Conservation (phyloP, 53 echinoderm and acorn worm genomes). For the Echinometra lucunter region DNA sequence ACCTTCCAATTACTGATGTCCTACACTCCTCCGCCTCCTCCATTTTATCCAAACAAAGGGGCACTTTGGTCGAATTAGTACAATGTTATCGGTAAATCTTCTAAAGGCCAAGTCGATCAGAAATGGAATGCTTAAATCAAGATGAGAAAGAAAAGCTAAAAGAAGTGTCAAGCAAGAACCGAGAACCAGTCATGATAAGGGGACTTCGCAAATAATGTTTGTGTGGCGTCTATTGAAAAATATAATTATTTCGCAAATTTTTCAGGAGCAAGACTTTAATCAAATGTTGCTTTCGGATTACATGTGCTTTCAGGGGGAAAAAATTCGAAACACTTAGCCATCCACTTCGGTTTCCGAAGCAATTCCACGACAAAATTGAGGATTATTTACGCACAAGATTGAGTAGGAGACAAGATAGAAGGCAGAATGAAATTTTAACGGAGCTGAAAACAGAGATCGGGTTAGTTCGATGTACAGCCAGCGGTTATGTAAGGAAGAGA, state of each 20-base stretch:
- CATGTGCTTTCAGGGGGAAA: neutral
- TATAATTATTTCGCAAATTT: slow-evolving; percentile 37
- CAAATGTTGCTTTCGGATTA: slow-evolving; percentile 5
- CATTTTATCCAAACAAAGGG: too few relatives aligned
- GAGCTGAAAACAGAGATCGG: slow-evolving; percentile 35
- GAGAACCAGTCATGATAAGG: neutral
- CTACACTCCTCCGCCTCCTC: too few relatives aligned
- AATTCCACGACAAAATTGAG: slow-evolving; percentile 21
- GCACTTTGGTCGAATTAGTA: neutral
- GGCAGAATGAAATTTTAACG: slow-evolving; percentile 45
- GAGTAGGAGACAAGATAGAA: slow-evolving; percentile 19
- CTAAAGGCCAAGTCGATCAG: neutral
- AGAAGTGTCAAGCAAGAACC: neutral
- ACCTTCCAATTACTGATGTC: too few relatives aligned
- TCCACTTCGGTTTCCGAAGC: slow-evolving; percentile 44
- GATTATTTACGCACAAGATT: slow-evolving; percentile 41
- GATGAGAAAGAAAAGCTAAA: neutral
- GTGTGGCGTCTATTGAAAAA: neutral
- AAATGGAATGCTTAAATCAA: neutral
- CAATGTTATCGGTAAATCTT: neutral
- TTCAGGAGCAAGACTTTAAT: slow-evolving; percentile 17
- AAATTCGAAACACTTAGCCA: slow-evolving; percentile 42
- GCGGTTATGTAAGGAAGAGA: slow-evolving; percentile 8
- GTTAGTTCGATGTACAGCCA: neutral
- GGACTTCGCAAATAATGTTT: neutral